Conservation (phyloP, 2,113 vertebrate species). For the Dascyllus trimaculatus region DNA sequence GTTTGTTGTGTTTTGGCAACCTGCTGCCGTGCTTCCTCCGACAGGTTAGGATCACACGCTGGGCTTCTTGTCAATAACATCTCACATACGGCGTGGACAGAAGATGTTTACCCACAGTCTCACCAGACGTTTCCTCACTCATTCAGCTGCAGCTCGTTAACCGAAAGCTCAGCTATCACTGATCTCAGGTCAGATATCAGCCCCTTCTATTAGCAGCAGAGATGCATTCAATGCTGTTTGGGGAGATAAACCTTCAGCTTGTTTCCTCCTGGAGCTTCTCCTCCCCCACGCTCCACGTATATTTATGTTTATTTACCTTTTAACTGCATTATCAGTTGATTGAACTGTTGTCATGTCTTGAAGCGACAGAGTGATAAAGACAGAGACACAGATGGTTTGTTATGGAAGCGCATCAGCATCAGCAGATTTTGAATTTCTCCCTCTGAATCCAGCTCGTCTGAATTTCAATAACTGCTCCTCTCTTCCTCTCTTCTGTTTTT, state of each 20-base stretch:
- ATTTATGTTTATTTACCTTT: no score
- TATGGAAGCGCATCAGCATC: no score
- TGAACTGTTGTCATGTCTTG: no score
- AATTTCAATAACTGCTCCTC: no score
- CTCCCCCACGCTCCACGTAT: not conserved
- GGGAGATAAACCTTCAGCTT: not conserved
- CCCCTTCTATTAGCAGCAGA: not conserved
- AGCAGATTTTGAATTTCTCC: no score
- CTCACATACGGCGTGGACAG: slow-evolving; percentile 51
- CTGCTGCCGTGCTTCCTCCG: slow-evolving; percentile 27
- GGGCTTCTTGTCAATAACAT: slow-evolving; percentile 28
- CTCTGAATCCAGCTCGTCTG: no score
- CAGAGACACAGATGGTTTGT: no score
- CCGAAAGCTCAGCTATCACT: not conserved
- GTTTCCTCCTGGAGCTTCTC: not conserved
- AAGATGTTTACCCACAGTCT: slow-evolving; percentile 40
- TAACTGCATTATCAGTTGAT: no score
- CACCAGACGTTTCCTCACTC: slow-evolving; percentile 31
- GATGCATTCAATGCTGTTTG: slow-evolving; percentile 38
- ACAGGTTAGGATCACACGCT: slow-evolving; percentile 43
- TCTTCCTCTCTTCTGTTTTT: no score
- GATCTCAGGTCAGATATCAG: not conserved
- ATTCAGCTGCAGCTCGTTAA: not conserved
- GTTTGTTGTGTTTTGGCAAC: slow-evolving; percentile 58
- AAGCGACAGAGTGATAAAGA: no score